Base-by-base conservation (phyloP, 1,140 invertebrate species). In the Apocrypta bakeri region DNA sequence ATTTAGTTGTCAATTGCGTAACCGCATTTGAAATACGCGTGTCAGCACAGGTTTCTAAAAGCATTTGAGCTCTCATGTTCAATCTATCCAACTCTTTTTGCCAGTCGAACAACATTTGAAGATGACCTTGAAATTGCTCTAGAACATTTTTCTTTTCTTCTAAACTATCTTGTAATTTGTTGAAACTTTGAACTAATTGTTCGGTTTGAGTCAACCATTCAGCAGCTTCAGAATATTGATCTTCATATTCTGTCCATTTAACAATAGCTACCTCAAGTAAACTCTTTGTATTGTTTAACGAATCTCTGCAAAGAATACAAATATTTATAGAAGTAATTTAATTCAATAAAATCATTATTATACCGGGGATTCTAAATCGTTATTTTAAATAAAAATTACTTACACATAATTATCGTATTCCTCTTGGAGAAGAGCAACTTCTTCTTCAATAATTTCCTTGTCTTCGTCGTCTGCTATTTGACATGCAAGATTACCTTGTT, bases 201-300 rank as follows among this genome's bases (percentile, higher is more conserved):
- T 99, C 97, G 84, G 97, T 98, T 91, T 97, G 96, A 29, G 94
- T 95, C 66, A 98, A 92, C 97, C 97, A 98, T 85, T 97, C 95
- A 76, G 95, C 92, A 71, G 97, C 97, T 92, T 98, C 96, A 87
- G 95, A 95, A 88, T 97, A 97, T 87, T 98, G 97, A 89, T 98
- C 97, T 92, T 98, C 97, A 88, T 98, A 98, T 91, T 99, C 97
- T 24, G 96, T 97, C 98, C 98, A 98, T 91, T 98, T 97, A 0
- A 98, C 97, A 88, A 98, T 97, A 83, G 96, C 97, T 80, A 95
- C 93, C 92, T 99, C 97, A 7, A 99, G 93, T 31, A 97, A 93
- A 83, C 94, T 94, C 92, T 98, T 98, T 0, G 96, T 96, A 85
- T 95, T 95, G 82, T 94, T 95, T 3, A 98, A 88, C 37, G 95